A percentile compares a stretch with the other conserved stretches of the same genome.
Evolutionary conservation across 2,797 vertebrate genomes (phyloP).

Genomic region (Phylloscopus collybita): DNA sequence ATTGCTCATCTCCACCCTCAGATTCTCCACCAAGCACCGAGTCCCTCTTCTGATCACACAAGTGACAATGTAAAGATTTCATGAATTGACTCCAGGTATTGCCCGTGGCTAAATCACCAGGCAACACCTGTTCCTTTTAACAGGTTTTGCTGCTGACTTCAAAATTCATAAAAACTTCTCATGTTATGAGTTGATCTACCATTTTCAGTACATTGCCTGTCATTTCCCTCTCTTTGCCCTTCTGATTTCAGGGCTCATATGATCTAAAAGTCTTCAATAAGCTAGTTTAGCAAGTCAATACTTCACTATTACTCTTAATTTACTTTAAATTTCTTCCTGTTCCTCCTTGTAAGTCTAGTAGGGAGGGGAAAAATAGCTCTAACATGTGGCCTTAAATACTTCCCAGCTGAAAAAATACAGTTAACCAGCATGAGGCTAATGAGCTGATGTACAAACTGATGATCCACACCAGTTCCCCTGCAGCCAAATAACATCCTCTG

Average conservation of each 20-base stretch:
- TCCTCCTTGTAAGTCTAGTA: conserved; percentile 25
- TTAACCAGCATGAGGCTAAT: conserved; percentile 43
- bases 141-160: not conserved
- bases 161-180: not conserved
- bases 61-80: not conserved
- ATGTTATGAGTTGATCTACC: not conserved
- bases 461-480: conserved; percentile 9
- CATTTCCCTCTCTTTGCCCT: not conserved
- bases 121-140: not conserved
- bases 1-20: not conserved
- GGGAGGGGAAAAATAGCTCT: conserved; percentile 21
- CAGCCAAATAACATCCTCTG: conserved; percentile 26
- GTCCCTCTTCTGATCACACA: not conserved
- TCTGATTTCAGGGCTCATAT: not conserved
- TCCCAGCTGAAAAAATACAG: conserved; percentile 53
- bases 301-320: conserved; percentile 14
- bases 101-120: not conserved
- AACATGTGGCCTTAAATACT: conserved; percentile 38
- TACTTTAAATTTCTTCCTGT: conserved; percentile 43
- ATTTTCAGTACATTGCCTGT: not conserved
- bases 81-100: not conserved
- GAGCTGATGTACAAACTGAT: conserved; percentile 33
- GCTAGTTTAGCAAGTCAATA: conserved; percentile 3
- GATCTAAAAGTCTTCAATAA: not conserved
- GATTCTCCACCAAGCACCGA: not conserved